Conservation (phyloP, 2,113 vertebrate genomes). For the Seriola rivoliana region DNA sequence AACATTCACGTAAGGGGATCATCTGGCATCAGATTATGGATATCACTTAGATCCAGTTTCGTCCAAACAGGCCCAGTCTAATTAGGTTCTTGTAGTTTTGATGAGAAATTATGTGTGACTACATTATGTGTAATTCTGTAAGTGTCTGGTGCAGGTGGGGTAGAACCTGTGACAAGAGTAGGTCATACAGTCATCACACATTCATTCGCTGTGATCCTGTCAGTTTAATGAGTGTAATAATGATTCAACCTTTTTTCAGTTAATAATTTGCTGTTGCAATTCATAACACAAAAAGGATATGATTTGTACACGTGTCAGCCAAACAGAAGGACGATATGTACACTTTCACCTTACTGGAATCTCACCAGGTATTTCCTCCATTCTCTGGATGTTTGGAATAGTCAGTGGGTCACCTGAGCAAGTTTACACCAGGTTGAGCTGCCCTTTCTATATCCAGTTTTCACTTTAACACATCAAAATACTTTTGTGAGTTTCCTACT, state of each 20-base stretch:
- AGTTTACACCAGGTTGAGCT: conserved; percentile 60
- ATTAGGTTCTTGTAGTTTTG: background rate
- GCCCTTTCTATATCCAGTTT: background rate
- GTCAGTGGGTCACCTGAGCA: conserved; percentile 47
- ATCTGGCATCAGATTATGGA: background rate
- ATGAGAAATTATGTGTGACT: conserved; percentile 8
- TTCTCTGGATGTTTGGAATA: conserved; percentile 64
- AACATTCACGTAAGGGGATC: background rate
- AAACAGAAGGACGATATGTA: conserved; percentile 1
- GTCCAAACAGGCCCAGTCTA: background rate
- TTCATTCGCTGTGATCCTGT: background rate
- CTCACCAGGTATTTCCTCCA: conserved; percentile 49
- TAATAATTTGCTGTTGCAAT: background rate
- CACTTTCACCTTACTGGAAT: conserved; percentile 24
- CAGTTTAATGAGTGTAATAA: background rate
- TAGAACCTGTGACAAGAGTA: conserved; percentile 12
- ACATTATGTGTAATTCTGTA: conserved; percentile 17
- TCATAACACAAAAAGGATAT: background rate
- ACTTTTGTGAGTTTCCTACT: background rate
- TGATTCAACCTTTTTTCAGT: background rate
- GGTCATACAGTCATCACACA: background rate
- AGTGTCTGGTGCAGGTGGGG: background rate
- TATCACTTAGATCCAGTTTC: background rate
- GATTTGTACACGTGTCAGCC: background rate
- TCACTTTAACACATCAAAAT: conserved; percentile 8